These are phyloP conservation scores for Leptopterna dolabrata DNA, from an alignment of 2,888 invertebrate species.

Conservation along the genomic window DNA sequence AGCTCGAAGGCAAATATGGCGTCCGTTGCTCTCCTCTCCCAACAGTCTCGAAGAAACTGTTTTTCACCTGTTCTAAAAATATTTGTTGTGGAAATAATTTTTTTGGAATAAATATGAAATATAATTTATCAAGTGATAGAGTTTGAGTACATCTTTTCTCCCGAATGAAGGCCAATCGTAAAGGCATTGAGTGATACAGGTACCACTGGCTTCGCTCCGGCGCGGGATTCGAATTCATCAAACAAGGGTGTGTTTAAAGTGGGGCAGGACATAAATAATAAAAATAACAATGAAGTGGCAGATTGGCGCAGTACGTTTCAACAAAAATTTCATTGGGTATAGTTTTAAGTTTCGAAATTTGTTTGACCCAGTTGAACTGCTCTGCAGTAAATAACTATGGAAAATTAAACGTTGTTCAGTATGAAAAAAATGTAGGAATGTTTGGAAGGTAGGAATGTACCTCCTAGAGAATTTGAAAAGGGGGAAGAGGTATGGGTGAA, in stretches of 20 bases:
- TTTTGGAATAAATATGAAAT: background rate
- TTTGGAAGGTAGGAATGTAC: no score
- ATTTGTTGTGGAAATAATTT: background rate
- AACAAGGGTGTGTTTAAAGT: background rate
- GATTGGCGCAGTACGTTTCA: no score
- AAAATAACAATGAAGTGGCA: no score
- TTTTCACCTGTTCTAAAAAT: background rate
- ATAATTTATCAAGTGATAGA: background rate
- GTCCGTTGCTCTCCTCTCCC: background rate
- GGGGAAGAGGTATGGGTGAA: no score
- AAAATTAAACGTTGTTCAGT: no score
- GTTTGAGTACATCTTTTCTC: background rate
- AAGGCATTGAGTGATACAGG: background rate
- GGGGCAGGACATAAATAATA: no score
- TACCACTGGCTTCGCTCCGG: background rate
- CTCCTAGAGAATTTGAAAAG: no score
- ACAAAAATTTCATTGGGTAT: no score
- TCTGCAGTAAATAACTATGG: no score
- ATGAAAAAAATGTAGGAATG: no score
- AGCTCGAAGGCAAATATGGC: slow-evolving; percentile 47
- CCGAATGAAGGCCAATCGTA: background rate
- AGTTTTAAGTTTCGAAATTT: no score
- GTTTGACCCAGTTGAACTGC: no score
- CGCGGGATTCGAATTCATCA: background rate
- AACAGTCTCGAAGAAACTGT: background rate